Evolutionary conservation across 2,113 vertebrate species (phyloP).

Genomic region (Rhinogobius similis): DNA sequence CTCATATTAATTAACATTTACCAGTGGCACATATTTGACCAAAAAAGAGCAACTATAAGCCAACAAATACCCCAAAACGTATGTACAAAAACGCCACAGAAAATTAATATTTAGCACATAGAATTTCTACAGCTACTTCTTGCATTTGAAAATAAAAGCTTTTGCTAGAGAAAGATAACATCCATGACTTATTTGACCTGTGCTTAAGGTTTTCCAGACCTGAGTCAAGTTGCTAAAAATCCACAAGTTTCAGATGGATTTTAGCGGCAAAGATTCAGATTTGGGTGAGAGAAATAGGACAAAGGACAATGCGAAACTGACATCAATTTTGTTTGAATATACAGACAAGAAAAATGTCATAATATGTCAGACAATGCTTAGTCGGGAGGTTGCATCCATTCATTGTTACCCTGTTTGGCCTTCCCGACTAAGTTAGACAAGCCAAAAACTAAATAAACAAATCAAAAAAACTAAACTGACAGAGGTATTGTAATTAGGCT

Average conservation of each 20-base stretch:
- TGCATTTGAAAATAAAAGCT: constrained; percentile 55
- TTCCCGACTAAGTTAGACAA: constrained; percentile 19
- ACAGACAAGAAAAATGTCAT: background rate
- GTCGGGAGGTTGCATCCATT: constrained; percentile 30
- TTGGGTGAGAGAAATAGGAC: constrained; percentile 40
- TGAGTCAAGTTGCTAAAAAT: constrained; percentile 50
- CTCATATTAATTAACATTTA: constrained; percentile 70
- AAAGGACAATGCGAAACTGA: constrained; percentile 37
- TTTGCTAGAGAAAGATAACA: constrained; percentile 40
- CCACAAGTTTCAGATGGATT: constrained; percentile 15
- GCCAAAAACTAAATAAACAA: background rate
- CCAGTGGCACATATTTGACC: constrained; percentile 48
- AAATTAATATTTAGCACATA: constrained; percentile 64
- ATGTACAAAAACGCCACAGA: constrained; percentile 70
- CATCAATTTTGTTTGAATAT: background rate
- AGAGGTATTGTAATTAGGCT: constrained; percentile 26
- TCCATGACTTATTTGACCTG: constrained; percentile 57
- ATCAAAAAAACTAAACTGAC: background rate
- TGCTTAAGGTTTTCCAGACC: constrained; percentile 54
- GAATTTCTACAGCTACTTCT: constrained; percentile 58
- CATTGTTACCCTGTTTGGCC: constrained; percentile 8
- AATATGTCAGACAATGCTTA: constrained; percentile 19
- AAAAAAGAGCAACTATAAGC: constrained; percentile 49
- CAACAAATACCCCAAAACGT: constrained; percentile 52
- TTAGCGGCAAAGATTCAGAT: constrained; percentile 32